A percentile compares a stretch with the other conserved stretches of the same genome.
These are phyloP conservation scores for Vespertilio murinus DNA, from an alignment of 2,797 vertebrate species.

Conservation along the genomic window DNA sequence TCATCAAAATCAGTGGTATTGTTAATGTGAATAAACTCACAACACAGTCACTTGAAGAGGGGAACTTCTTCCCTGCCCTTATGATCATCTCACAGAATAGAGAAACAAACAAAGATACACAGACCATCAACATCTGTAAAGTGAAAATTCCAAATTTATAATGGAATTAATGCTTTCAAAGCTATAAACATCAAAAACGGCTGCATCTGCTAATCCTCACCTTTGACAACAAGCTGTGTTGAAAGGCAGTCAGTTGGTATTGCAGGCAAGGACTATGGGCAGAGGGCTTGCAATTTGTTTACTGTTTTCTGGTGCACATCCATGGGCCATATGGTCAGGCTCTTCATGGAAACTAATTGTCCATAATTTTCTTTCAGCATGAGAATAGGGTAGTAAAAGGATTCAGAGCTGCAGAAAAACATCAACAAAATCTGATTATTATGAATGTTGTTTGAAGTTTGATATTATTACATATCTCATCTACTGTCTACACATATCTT, in stretches of 20 bases:
- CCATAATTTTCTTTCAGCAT: not conserved
- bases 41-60: constrained; percentile 54
- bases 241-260: not conserved
- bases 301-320: constrained; percentile 9
- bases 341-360: constrained; percentile 48
- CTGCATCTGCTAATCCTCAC: constrained; percentile 11
- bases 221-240: not conserved
- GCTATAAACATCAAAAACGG: constrained; percentile 12
- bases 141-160: constrained; percentile 33
- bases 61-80: not conserved
- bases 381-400: not conserved
- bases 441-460: not conserved
- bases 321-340: not conserved
- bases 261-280: not conserved
- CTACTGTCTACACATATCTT: not conserved
- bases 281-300: not conserved
- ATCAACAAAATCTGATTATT: constrained; percentile 1
- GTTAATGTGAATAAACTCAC: constrained; percentile 62
- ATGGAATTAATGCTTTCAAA: constrained; percentile 47
- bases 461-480: not conserved
- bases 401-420: not conserved
- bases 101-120: constrained; percentile 32
- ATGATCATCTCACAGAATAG: constrained; percentile 37
- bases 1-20: constrained; percentile 67
- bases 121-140: constrained; percentile 40